A percentile compares a stretch with the other conserved stretches of the same genome.
Conservation (phyloP, 1,140 invertebrate genomes). For the Atta colombica region DNA sequence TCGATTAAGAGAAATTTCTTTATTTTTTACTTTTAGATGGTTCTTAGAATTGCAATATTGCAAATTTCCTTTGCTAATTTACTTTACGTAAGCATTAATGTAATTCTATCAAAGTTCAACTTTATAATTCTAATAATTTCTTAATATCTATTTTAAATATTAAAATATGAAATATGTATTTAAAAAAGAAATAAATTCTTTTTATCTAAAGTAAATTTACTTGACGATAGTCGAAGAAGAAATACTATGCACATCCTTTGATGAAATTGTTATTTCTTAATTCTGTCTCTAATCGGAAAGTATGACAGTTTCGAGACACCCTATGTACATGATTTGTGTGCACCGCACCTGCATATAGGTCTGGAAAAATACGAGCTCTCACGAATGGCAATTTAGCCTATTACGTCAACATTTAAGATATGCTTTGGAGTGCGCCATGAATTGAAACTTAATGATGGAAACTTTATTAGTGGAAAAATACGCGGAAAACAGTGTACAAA, state of each 20-base stretch:
- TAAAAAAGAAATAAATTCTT: background rate
- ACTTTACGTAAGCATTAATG: background rate
- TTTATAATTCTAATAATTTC: background rate
- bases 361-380: constrained; percentile 49
- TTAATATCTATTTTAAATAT: background rate
- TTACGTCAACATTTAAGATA: constrained; percentile 52
- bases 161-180: constrained; percentile 7
- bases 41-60: background rate
- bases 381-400: constrained; percentile 70
- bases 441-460: constrained; percentile 37
- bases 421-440: constrained; percentile 30
- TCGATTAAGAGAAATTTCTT: background rate
- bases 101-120: background rate
- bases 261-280: background rate
- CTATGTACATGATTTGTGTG: constrained; percentile 7
- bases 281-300: background rate
- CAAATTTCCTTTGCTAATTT: background rate
- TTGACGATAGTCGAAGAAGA: background rate
- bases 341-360: constrained; percentile 14
- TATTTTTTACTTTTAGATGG: background rate
- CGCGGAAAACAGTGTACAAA: background rate
- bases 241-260: background rate
- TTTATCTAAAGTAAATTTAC: background rate
- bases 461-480: background rate
- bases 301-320: constrained; percentile 8